Percentiles rank a stretch among this genome's conserved stretches.
phyloP scores from a whole-genome alignment of 2,797 vertebrate genomes.

The Hydrolagus colliei region DNA sequence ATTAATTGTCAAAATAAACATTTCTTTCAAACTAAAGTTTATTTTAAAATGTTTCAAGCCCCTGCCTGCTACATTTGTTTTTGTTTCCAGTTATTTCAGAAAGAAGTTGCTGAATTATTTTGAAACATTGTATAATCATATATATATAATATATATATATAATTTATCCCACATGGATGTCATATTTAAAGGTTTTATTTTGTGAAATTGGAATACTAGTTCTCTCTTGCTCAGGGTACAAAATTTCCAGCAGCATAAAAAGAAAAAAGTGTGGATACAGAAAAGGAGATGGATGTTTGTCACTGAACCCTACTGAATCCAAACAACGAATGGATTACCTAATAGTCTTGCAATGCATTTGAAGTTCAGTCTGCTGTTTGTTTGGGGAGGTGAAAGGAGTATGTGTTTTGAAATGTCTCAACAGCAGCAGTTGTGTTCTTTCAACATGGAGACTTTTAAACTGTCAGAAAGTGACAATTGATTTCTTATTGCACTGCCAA shows the following conservation, averaged over 20 bases:
- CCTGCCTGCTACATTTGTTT: neutral
- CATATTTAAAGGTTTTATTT: neutral
- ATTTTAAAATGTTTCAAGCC: neutral
- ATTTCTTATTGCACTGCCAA: slow-evolving; percentile 45
- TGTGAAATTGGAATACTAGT: slow-evolving; percentile 9
- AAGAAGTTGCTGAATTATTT: slow-evolving; percentile 5
- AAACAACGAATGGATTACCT: slow-evolving; percentile 72
- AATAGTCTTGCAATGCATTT: slow-evolving; percentile 79
- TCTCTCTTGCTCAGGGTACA: neutral
- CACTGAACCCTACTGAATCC: slow-evolving; percentile 54
- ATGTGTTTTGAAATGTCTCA: slow-evolving; percentile 64
- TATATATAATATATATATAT: neutral
- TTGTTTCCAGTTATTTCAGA: slow-evolving; percentile 15
- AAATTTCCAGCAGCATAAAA: slow-evolving; percentile 23
- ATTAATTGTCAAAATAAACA: neutral
- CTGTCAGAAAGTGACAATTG: slow-evolving; percentile 52
- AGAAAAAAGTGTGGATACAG: slow-evolving; percentile 51
- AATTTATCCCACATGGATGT: slow-evolving; percentile 12
- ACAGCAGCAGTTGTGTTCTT: slow-evolving; percentile 51
- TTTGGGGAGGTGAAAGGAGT: slow-evolving; percentile 67
- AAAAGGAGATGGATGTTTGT: slow-evolving; percentile 59
- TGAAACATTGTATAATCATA: slow-evolving; percentile 10
- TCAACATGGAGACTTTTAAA: slow-evolving; percentile 58
- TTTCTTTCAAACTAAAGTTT: neutral
- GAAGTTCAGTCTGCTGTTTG: slow-evolving; percentile 75